Conservation (phyloP, 2,888 invertebrate species). For the Metacarcinus magister region DNA sequence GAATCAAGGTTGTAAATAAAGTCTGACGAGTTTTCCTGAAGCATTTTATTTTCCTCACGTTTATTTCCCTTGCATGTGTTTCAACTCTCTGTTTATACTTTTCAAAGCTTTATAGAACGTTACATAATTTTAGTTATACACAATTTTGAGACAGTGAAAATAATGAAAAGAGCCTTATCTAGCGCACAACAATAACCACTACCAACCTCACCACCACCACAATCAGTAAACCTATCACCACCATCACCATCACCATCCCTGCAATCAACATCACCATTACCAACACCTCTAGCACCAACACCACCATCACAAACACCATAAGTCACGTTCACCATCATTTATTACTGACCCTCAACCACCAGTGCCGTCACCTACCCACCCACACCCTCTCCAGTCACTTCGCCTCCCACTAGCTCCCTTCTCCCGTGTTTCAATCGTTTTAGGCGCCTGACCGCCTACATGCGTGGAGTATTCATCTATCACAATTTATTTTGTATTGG, state of each 20-base stretch:
- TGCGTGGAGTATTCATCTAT: constrained; percentile 63
- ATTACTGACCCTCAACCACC: constrained; percentile 7
- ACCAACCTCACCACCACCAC: too few relatives aligned
- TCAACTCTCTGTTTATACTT: not conserved
- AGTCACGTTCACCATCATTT: constrained; percentile 11
- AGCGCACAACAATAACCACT: not conserved
- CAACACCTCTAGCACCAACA: not conserved
- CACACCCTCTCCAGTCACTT: not conserved
- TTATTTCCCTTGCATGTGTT: not conserved
- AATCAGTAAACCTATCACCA: not conserved
- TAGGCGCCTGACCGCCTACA: constrained; percentile 72
- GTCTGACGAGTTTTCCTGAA: not conserved
- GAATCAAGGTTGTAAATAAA: constrained; percentile 5
- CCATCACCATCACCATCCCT: not conserved
- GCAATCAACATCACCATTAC: not conserved
- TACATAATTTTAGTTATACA: not conserved
- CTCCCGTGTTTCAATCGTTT: constrained; percentile 60
- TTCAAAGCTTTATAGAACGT: not conserved
- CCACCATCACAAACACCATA: constrained; percentile 35
- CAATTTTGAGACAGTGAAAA: not conserved
- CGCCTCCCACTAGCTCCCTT: not conserved
- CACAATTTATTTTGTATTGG: constrained; percentile 72
- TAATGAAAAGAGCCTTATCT: not conserved
- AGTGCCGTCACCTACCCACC: not conserved
- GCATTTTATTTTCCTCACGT: not conserved